Evolutionary conservation across 1,140 invertebrate genomes (phyloP).

Genomic region (Drosophila aff.): DNA sequence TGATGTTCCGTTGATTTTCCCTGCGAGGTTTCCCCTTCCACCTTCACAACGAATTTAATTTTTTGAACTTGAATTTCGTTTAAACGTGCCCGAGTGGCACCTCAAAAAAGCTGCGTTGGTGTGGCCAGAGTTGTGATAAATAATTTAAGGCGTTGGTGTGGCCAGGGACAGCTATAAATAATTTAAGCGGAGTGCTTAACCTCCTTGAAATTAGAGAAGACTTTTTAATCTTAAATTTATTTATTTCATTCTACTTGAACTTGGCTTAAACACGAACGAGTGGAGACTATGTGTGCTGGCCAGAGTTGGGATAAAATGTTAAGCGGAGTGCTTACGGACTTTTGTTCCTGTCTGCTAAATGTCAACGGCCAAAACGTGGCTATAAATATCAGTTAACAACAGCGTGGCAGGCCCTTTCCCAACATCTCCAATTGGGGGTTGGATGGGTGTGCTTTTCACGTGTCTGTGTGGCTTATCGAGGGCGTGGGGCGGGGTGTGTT

Average conservation of each 20-base stretch:
- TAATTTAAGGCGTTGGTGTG: conserved; percentile 20
- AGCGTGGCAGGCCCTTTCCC: conserved; percentile 16
- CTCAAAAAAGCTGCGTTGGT: conserved; percentile 14
- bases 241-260: conserved; percentile 68
- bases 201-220: too few relatives aligned
- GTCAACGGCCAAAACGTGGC: conserved; percentile 74
- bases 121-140: conserved; percentile 27
- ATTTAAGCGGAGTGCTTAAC: conserved; percentile 20
- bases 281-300: background rate
- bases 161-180: conserved; percentile 31
- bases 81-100: conserved; percentile 39
- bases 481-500: conserved; percentile 4
- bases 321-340: conserved; percentile 33
- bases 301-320: conserved; percentile 26
- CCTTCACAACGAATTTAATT: conserved; percentile 24
- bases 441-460: conserved; percentile 33
- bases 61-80: conserved; percentile 77
- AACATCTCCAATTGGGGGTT: conserved; percentile 16
- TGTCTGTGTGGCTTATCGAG: conserved; percentile 33
- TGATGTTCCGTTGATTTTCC: conserved; percentile 62
- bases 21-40: conserved; percentile 16
- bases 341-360: conserved; percentile 54
- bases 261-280: conserved; percentile 41
- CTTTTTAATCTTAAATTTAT: background rate
- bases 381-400: conserved; percentile 66